Evolutionary conservation across 2,888 invertebrate species (phyloP), one percentile per base, ranked within the genome.

Genomic region (Furcula furcula): DNA sequence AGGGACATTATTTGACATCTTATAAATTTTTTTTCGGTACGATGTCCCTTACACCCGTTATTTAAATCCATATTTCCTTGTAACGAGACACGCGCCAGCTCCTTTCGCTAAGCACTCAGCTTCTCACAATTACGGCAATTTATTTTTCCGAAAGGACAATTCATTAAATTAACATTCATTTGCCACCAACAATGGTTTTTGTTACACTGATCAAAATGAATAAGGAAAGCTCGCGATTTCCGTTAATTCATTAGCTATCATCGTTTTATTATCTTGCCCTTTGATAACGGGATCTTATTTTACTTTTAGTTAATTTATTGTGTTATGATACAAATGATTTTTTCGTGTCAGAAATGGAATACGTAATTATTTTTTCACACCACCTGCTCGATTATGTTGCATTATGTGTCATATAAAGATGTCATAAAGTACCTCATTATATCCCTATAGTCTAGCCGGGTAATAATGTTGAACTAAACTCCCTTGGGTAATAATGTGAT

Each of bases 101-200:
- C 46, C 54, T 49, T 43, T 55, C 51, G 59, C 56, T 52, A 56
- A 41, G 46, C 52, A 47, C 55, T 56, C 58, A 38, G 59, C 66
- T 59, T 58, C 58, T 57, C 53, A 41, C 63, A 68, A 68, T 69
- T 65, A 61, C 56, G 36, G 44, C 60, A 61, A 67, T 65, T 68
- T 65, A 61, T 67, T 62, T 65, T 55, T 55, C 49, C 34, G 47
- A 56, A 59, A 57, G 54, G 61, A 59, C 65, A 59, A 65, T 70
- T 68, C 67, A 66, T 67, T 71, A 66, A 65, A 72, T 69, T 71
- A 68, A 54, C 57, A 61, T 63, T 61, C 54, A 63, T 67, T 67
- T 66, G 61, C 53, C 40, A 43, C 40, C 40, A 36, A 42, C 40
- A 56, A 56, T 65, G 56, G 50, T 49, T 59, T 54, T 47, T 65